These are phyloP conservation scores for Sphenodon punctatus DNA, from an alignment of 2,797 vertebrate genomes.

Conservation along the genomic window DNA sequence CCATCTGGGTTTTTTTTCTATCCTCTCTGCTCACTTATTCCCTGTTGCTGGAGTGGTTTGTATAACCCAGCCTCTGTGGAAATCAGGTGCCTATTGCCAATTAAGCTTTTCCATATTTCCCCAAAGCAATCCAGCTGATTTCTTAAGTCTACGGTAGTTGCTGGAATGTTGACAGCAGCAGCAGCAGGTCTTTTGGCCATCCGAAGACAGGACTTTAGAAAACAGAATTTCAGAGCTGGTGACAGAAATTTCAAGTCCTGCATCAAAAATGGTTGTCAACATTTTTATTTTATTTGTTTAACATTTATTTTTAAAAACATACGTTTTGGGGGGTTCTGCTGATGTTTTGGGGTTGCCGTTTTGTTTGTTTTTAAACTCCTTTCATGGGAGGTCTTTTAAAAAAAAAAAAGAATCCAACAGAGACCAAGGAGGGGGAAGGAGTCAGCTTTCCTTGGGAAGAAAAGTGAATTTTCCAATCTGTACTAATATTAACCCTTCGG, in stretches of 20 bases:
- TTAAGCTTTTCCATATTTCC: not conserved
- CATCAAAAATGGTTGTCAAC: too few species aligned
- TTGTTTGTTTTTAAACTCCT: too few species aligned
- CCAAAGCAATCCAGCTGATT: not conserved
- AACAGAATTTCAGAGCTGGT: not conserved
- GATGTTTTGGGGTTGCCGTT: too few species aligned
- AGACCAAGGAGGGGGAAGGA: not conserved
- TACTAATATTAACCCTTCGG: accelerated
- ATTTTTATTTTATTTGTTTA: not conserved
- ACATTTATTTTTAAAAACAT: too few species aligned
- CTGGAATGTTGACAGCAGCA: not conserved
- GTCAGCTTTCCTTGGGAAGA: not conserved
- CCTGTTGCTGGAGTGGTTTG: not conserved
- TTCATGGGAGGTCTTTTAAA: too few species aligned
- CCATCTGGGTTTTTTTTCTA: not conserved
- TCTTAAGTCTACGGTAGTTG: not conserved
- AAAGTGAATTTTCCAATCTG: not conserved
- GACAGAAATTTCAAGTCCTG: not conserved
- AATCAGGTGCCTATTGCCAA: not conserved
- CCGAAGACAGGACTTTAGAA: not conserved
- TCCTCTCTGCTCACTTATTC: not conserved
- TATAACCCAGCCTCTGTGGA: not conserved
- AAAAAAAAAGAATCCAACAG: too few species aligned
- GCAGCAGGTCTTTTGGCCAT: not conserved
- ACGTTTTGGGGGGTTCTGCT: too few species aligned